Evolutionary conservation across 2,888 invertebrate species (phyloP), one percentile per base, ranked within the genome.

Genomic region (Halictus ligatus): DNA sequence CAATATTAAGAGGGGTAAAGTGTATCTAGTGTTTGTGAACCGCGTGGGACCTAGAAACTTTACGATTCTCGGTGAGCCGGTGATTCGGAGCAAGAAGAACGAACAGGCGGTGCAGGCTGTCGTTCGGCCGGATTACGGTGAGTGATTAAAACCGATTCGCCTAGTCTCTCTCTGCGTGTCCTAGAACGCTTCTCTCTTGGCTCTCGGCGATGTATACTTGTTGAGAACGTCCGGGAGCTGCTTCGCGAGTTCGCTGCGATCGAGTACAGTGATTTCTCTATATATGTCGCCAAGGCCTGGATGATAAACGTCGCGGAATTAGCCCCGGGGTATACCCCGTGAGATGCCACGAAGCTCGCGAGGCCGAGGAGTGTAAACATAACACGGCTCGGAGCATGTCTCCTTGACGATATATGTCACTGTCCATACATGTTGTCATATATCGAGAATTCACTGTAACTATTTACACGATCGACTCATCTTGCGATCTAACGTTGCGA

Each of bases 11-110:
- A 95, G 96, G 91, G 96, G 96, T 89, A 96, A 96, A 94, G 96
- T 96, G 94, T 96, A 96, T 95, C 95, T 96, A 93, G 96, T 96
- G 94, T 96, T 96, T 95, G 96, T 96, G 93, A 96, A 96, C 93
- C 96, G 96, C 91, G 95, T 96, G 92, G 96, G 96, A 92, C 96
- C 96, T 91, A 96, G 96, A 94, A 96, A 96, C 95, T 96, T 96
- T 94, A 95, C 96, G 89, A 96, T 96, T 89, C 95, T 96, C 91
- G 96, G 96, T 89, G 96, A 96, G 93, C 96, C 96, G 87, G 96
- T 96, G 91, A 92, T 94, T 84, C 94, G 95, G 89, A 95, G 93
- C 92, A 95, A 95, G 93, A 95, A 95, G 91, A 95, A 95, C 92
- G 95, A 95, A 91, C 95, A 95, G 90, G 95, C 94, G 88, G 95